These are phyloP conservation scores for Strix aluco DNA, from an alignment of 2,113 vertebrate species.

Conservation along the genomic window DNA sequence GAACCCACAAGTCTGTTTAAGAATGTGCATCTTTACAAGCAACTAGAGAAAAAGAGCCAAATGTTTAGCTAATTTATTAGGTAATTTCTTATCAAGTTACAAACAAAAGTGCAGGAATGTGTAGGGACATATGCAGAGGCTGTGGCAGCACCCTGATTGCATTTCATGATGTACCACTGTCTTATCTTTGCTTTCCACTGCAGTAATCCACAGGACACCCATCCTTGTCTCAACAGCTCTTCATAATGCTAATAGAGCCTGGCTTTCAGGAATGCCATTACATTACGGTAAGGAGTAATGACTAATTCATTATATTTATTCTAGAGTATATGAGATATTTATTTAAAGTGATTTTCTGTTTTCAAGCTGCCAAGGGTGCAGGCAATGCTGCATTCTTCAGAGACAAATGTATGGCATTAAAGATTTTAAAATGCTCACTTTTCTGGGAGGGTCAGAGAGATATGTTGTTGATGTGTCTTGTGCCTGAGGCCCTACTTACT, in stretches of 20 bases:
- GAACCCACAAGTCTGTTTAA: neutral
- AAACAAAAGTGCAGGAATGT: neutral
- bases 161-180: neutral
- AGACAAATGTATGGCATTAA: neutral
- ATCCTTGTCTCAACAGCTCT: neutral
- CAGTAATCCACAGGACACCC: neutral
- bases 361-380: neutral
- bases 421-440: neutral
- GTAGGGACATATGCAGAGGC: neutral
- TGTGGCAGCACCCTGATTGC: neutral
- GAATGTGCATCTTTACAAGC: neutral
- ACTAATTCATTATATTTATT: slow-evolving; percentile 32
- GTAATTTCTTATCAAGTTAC: neutral
- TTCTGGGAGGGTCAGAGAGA: neutral
- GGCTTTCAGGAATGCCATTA: slow-evolving; percentile 6
- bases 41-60: neutral
- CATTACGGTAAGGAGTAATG: neutral
- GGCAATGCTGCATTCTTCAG: neutral
- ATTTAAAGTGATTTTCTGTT: slow-evolving; percentile 30
- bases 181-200: neutral
- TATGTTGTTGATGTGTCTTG: neutral
- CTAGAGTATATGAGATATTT: neutral
- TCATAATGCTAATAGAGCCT: neutral
- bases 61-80: neutral
- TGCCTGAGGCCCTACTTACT: neutral